Conservation (phyloP, 2,888 invertebrate genomes). For the Linhomoeus sp. region DNA sequence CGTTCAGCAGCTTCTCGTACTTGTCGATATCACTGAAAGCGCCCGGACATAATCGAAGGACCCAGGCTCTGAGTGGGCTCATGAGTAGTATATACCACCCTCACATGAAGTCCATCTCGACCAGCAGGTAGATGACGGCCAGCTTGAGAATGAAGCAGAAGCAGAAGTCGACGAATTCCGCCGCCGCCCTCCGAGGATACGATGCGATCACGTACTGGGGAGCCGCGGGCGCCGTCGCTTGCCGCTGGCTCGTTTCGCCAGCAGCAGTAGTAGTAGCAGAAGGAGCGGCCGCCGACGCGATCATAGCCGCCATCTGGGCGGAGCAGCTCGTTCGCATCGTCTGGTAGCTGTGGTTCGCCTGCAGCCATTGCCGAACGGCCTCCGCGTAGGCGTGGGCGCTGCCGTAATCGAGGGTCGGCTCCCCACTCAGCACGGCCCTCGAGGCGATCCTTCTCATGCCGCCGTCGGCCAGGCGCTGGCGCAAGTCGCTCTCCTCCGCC, state of each 20-base stretch:
- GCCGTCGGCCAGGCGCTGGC: too few relatives aligned
- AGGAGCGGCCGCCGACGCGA: too few relatives aligned
- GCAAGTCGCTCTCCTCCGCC: too few relatives aligned
- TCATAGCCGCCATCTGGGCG: too few relatives aligned
- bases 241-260: too few relatives aligned
- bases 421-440: too few relatives aligned
- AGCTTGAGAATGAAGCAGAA: conserved; percentile 7
- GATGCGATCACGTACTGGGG: too few relatives aligned
- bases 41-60: background rate
- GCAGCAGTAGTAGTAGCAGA: too few relatives aligned
- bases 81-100: background rate
- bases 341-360: too few relatives aligned
- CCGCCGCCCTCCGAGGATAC: conserved; percentile 1
- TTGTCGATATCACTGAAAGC: conserved; percentile 5
- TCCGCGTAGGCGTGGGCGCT: conserved; percentile 2
- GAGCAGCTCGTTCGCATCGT: too few relatives aligned
- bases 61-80: background rate
- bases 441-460: too few relatives aligned
- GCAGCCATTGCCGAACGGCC: conserved; percentile 3
- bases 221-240: too few relatives aligned
- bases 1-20: conserved; percentile 6
- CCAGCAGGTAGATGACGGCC: conserved; percentile 2
- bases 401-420: conserved; percentile 1
- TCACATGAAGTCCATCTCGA: conserved; percentile 4
- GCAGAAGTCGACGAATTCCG: conserved; percentile 5